Conservation (phyloP, 2,113 vertebrate genomes). For the Rissa tridactyla region DNA sequence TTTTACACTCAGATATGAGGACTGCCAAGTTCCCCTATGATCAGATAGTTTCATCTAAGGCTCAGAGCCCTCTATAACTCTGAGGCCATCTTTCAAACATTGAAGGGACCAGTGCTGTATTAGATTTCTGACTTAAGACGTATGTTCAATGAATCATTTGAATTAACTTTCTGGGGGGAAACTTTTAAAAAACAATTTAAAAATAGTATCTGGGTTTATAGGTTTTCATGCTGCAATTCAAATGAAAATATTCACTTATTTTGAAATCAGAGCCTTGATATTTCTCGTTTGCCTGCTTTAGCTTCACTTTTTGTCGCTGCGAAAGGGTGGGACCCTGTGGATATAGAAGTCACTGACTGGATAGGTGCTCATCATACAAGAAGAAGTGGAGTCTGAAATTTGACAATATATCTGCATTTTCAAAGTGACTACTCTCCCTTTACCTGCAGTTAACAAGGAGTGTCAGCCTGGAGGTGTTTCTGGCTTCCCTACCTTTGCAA, state of each 20-base stretch:
- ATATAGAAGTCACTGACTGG: not conserved
- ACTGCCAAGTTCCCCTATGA: not conserved
- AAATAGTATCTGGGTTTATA: not conserved
- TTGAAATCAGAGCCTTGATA: not conserved
- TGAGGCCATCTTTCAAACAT: too few species aligned
- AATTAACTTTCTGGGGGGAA: not conserved
- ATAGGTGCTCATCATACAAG: fast-evolving
- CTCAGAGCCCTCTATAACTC: not conserved
- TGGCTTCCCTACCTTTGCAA: not conserved
- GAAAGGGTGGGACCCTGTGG: not conserved
- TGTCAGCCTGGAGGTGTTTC: not conserved
- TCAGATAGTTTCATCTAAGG: not conserved
- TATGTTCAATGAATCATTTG: not conserved
- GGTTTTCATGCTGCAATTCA: not conserved
- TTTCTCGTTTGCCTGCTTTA: not conserved
- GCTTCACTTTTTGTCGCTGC: not conserved
- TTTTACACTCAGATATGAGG: not conserved
- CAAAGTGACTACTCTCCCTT: not conserved
- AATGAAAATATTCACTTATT: not conserved
- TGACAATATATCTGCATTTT: not conserved
- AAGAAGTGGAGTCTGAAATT: not conserved
- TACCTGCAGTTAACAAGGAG: not conserved
- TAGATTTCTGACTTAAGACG: not conserved
- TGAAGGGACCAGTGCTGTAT: not conserved
- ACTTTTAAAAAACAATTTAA: not conserved